Evolutionary conservation across 2,797 vertebrate genomes (phyloP).

Genomic region (Halcyon smyrnensis): DNA sequence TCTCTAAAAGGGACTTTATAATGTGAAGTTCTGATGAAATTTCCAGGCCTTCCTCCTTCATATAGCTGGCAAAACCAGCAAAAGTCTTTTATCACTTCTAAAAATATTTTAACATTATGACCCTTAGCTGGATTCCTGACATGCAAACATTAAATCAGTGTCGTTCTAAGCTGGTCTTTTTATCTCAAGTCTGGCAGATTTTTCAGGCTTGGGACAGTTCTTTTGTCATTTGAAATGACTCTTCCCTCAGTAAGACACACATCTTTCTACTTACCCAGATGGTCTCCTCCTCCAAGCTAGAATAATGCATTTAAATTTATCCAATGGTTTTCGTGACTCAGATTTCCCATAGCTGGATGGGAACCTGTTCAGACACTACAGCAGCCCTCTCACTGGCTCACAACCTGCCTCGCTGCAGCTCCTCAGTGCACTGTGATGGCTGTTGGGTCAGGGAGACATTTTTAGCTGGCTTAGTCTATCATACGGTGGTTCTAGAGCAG

Average conservation of each 20-base stretch:
- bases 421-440: neutral
- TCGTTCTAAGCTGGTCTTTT: neutral
- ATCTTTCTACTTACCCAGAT: constrained; percentile 44
- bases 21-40: neutral
- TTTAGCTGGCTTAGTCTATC: neutral
- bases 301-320: constrained; percentile 65
- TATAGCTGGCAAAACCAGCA: neutral
- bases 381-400: neutral
- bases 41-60: neutral
- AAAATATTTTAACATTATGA: neutral
- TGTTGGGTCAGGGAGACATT: neutral
- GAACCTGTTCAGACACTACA: constrained; percentile 12
- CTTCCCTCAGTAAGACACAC: neutral
- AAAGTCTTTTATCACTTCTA: neutral
- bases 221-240: constrained; percentile 31
- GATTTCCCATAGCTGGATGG: neutral
- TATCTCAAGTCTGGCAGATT: neutral
- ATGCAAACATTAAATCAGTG: neutral
- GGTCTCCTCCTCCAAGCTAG: constrained; percentile 55
- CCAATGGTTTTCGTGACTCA: constrained; percentile 56
- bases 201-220: constrained; percentile 20
- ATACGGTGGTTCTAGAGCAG: neutral
- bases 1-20: neutral
- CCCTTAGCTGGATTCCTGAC: neutral
- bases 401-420: neutral